These are phyloP conservation scores for Stigmatopora nigra DNA, from an alignment of 2,113 vertebrate genomes.

Conservation along the genomic window DNA sequence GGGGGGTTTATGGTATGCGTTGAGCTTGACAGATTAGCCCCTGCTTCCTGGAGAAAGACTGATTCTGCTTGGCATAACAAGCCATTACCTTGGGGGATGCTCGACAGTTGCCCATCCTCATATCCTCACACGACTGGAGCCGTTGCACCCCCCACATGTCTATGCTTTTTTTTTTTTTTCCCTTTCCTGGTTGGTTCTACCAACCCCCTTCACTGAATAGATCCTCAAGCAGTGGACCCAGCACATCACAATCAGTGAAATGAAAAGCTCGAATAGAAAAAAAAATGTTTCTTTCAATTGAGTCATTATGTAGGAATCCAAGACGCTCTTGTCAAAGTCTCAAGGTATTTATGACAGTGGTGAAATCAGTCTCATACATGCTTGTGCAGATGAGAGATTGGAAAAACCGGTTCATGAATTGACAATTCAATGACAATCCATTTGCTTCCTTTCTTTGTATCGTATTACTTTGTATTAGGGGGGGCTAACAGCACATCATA, in stretches of 20 bases:
- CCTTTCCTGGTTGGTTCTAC: slow-evolving; percentile 60
- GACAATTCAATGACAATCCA: too few relatives aligned
- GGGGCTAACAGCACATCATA: too few relatives aligned
- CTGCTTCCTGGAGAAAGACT: slow-evolving; percentile 54
- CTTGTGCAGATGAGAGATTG: too few relatives aligned
- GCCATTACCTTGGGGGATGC: slow-evolving; percentile 61
- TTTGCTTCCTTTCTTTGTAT: too few relatives aligned
- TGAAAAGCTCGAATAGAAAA: slow-evolving; percentile 29
- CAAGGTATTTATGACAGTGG: neutral
- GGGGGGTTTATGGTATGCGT: slow-evolving; percentile 47
- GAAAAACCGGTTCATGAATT: too few relatives aligned
- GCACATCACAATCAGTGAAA: slow-evolving; percentile 30
- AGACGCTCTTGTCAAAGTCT: slow-evolving; percentile 14
- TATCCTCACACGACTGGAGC: slow-evolving; percentile 47
- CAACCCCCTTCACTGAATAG: slow-evolving; percentile 60
- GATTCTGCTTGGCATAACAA: slow-evolving; percentile 70
- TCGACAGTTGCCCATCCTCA: slow-evolving; percentile 68
- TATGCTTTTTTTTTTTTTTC: slow-evolving; percentile 29
- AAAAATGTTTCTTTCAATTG: slow-evolving; percentile 25
- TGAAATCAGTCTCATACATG: slow-evolving; percentile 7
- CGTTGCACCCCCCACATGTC: slow-evolving; percentile 32
- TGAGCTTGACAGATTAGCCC: slow-evolving; percentile 67
- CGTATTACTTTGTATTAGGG: too few relatives aligned
- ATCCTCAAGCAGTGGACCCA: slow-evolving; percentile 43
- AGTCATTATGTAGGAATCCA: slow-evolving; percentile 30